Evolutionary conservation across 1,140 invertebrate genomes (phyloP), one percentile per base, ranked within the genome.

Genomic region (Sycophaga agraensis): DNA sequence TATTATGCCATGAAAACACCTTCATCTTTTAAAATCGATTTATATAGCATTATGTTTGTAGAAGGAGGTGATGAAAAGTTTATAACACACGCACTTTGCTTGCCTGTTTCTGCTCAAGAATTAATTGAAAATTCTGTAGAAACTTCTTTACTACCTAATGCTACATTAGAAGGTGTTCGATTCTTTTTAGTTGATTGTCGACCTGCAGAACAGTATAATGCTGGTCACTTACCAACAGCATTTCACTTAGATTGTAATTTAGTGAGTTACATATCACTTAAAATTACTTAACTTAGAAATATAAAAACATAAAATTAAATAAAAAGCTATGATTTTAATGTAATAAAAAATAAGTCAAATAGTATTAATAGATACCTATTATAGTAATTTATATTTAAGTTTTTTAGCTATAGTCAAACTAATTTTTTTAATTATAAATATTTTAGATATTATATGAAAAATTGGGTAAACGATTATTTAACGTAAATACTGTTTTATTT

Each of bases 151-250:
- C 78, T 83, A 70, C 71, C 81, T 26, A 87, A 88, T 67, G 82
- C 76, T 57, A 68, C 74, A 28, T 69, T 80, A 0, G 80, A 84
- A 73, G 77, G 80, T 4, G 89, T 93, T 11, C 87, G 91, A 69
- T 99, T 98, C 80, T 99, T 99, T 82, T 84, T 99, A 21, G 95
- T 99, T 5, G 97, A 99, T 78, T 98, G 96, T 79, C 84, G 97
- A 70, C 94, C 96, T 14, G 90, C 94, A 0, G 94, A 98, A 65
- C 96, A 98, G 70, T 99, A 98, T 74, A 98, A 98, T 82, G 88
- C 89, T 64, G 97, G 97, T 0, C 96, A 98, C 82, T 85, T 99
- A 65, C 91, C 93, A 2, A 98, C 95, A 48, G 96, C 97, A 40
- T 99, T 99, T 83, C 97, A 98, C 82, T 84, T 99, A 24, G 97